Evolutionary conservation across 2,797 vertebrate species (phyloP), one percentile per base, ranked within the genome.

Genomic region (Girardinus metallicus): DNA sequence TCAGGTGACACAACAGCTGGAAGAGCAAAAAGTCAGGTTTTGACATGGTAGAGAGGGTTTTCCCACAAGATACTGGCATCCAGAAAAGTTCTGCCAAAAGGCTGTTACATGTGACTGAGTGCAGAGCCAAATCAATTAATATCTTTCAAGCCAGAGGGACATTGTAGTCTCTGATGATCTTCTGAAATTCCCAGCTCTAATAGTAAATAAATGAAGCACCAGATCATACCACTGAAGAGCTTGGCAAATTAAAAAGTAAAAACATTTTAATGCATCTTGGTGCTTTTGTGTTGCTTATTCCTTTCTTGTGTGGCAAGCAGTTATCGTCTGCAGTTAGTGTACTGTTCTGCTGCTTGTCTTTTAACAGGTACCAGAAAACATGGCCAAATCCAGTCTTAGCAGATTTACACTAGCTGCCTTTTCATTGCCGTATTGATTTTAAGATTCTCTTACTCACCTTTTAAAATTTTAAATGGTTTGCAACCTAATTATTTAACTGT

Each of bases 61-160:
- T 93, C 88, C 89, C 87, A 53, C 68, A 84, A 90, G 88, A 83
- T 80, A 60, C 77, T 29, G 47, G 60, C 68, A 70, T 86, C 87
- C 73, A 64, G 11, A 76, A 78, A 75, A 12, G 47, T 78, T 83
- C 82, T 80, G 83, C 41, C 78, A 79, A 78, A 91, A 84, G 76
- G 78, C 70, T 86, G 80, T 80, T 88, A 79, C 91, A 93, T 90
- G 91, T 87, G 87, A 74, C 75, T 85, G 86, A 75, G 88, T 82
- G 76, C 44, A 0, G 77, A 86, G 90, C 89, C 89, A 88, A 92
- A 88, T 89, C 87, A 92, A 88, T 94, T 93, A 91, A 91, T 90
- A 81, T 64, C 77, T 91, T 86, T 86, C 57, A 78, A 91, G 86
- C 78, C 86, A 26, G 78, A 41, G 87, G 87, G 89, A 88, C 70